Percentiles rank a stretch among this genome's conserved stretches.
These are phyloP conservation scores for Frieseomelitta varia DNA, from an alignment of 1,140 invertebrate species.

Conservation along the genomic window DNA sequence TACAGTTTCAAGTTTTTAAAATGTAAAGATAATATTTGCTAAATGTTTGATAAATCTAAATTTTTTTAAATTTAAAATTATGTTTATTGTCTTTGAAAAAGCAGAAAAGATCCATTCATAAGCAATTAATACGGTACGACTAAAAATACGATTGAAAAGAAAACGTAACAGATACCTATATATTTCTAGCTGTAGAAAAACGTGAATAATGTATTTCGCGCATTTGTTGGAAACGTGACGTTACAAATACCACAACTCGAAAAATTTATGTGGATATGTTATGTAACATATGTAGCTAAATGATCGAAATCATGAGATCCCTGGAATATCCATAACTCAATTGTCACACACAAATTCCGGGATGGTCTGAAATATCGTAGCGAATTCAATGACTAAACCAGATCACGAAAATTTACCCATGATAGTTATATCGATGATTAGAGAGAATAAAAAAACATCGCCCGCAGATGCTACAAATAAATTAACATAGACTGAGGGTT, in stretches of 20 bases:
- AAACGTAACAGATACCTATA: too few relatives aligned
- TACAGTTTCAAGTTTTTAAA: too few relatives aligned
- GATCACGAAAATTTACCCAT: conserved; percentile 24
- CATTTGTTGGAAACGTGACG: not conserved
- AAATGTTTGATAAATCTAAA: too few relatives aligned
- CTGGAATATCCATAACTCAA: conserved; percentile 32
- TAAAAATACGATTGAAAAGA: too few relatives aligned
- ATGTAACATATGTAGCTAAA: not conserved
- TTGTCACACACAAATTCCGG: conserved; percentile 48
- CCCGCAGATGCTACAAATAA: conserved; percentile 17
- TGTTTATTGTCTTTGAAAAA: too few relatives aligned
- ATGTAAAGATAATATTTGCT: too few relatives aligned
- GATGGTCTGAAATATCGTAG: conserved; percentile 28
- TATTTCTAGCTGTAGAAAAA: too few relatives aligned
- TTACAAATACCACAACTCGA: not conserved
- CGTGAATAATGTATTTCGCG: too few relatives aligned
- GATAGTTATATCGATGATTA: conserved; percentile 12
- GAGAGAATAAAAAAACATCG: conserved; percentile 30
- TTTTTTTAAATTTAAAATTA: too few relatives aligned
- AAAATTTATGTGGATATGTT: conserved; percentile 20
- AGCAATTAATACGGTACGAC: too few relatives aligned
- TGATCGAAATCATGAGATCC: not conserved
- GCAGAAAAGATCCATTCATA: too few relatives aligned
- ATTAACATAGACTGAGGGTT: not conserved
- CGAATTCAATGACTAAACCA: not conserved